Evolutionary conservation across 2,113 vertebrate species (phyloP).

Genomic region (Mohoua ochrocephala): DNA sequence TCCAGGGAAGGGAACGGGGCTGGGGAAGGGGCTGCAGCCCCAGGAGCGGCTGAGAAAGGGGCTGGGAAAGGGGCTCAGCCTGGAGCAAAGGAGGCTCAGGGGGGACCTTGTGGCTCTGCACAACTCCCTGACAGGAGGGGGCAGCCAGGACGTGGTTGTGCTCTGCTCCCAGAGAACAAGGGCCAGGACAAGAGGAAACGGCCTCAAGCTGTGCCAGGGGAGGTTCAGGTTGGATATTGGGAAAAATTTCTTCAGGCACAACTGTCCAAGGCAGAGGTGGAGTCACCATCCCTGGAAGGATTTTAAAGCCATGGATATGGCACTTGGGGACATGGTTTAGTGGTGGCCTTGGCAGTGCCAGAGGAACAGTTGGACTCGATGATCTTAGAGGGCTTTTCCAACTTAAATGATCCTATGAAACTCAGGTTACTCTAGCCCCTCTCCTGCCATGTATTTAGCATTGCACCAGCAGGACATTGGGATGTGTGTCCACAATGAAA

Average conservation of each 20-base stretch:
- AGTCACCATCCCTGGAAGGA: not conserved
- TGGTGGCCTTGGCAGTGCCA: not conserved
- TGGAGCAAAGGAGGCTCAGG: not conserved
- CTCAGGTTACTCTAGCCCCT: not conserved
- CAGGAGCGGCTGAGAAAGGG: not conserved
- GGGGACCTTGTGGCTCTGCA: not conserved
- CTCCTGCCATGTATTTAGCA: not conserved
- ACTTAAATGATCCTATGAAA: not conserved
- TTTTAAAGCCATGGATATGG: not conserved
- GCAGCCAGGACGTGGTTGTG: fast-evolving
- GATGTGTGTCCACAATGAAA: not conserved
- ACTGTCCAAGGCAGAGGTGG: not conserved
- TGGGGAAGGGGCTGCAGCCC: not conserved
- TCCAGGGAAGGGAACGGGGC: not conserved
- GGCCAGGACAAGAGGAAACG: fast-evolving
- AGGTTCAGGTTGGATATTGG: not conserved
- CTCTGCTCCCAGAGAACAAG: not conserved
- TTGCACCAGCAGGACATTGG: not conserved
- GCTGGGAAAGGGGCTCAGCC: not conserved
- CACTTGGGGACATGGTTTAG: not conserved
- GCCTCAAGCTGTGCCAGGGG: not conserved
- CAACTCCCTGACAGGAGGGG: not conserved
- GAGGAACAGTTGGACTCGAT: not conserved
- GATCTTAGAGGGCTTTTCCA: not conserved
- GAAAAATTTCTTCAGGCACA: not conserved